Evolutionary conservation across 2,888 invertebrate genomes (phyloP).

Genomic region (Phengaris arion): DNA sequence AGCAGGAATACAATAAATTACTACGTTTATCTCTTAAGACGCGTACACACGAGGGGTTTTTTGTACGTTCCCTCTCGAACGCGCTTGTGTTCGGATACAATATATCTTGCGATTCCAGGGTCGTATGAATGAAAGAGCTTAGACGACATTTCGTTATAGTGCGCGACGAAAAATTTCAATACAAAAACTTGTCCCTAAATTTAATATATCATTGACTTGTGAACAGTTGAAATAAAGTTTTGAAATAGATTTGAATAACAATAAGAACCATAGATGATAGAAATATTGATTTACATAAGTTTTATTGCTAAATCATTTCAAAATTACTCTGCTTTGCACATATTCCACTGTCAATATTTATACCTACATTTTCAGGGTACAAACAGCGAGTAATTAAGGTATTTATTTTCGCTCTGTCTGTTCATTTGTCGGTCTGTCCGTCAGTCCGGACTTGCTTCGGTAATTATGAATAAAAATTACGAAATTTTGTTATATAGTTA

Average conservation of each 20-base stretch:
- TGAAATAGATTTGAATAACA: conserved; percentile 20
- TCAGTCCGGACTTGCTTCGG: no score
- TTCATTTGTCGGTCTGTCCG: no score
- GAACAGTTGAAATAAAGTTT: conserved; percentile 20
- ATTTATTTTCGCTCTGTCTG: no score
- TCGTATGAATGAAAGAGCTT: conserved; percentile 70
- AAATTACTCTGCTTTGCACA: background rate
- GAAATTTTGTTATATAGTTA: no score
- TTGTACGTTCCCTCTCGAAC: conserved; percentile 56
- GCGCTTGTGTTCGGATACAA: conserved; percentile 72
- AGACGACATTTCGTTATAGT: conserved; percentile 39
- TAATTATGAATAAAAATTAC: no score
- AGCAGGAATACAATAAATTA: conserved; percentile 76
- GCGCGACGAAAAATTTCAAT: conserved; percentile 18
- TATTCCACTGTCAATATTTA: background rate
- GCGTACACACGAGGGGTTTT: conserved; percentile 57
- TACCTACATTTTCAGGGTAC: no score
- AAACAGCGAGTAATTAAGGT: no score
- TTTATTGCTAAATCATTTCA: background rate
- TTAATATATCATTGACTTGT: conserved; percentile 15
- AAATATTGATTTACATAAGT: conserved; percentile 7
- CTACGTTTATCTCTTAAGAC: conserved; percentile 62
- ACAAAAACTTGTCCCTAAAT: conserved; percentile 22
- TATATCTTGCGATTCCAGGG: conserved; percentile 72
- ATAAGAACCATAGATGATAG: background rate